Evolutionary conservation across 2,888 invertebrate species (phyloP).

Genomic region (Scotopteryx bipunctaria): DNA sequence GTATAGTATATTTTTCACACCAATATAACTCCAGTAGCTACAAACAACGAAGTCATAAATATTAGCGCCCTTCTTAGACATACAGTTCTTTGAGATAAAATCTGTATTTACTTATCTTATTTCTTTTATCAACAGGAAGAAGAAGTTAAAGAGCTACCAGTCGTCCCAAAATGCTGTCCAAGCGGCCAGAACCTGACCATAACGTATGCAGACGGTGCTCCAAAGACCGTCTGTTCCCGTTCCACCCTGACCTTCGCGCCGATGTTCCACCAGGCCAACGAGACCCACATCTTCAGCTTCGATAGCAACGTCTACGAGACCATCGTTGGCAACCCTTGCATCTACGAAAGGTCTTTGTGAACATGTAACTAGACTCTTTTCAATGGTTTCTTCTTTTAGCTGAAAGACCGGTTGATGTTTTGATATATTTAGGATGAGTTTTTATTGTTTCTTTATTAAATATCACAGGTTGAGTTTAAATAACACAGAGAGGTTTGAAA

Average conservation of each 20-base stretch:
- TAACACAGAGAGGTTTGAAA: too few relatives aligned
- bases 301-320: constrained; percentile 78
- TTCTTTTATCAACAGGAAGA: constrained; percentile 44
- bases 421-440: too few relatives aligned
- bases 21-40: too few relatives aligned
- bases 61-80: too few relatives aligned
- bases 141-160: constrained; percentile 66
- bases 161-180: constrained; percentile 81
- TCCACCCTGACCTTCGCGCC: constrained; percentile 77
- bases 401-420: too few relatives aligned
- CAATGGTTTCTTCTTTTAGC: constrained; percentile 23
- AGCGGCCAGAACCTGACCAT: constrained; percentile 74
- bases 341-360: constrained; percentile 74
- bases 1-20: too few relatives aligned
- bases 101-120: neutral
- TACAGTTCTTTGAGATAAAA: too few relatives aligned
- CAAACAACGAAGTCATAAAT: too few relatives aligned
- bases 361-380: constrained; percentile 36
- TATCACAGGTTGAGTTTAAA: too few relatives aligned
- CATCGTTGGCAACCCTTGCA: constrained; percentile 82
- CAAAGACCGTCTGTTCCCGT: constrained; percentile 60
- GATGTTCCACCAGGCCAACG: constrained; percentile 78
- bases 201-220: constrained; percentile 53
- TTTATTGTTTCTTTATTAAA: too few relatives aligned
- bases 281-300: constrained; percentile 72